These are phyloP conservation scores for Lagorchestes hirsutus DNA, from an alignment of 2,797 vertebrate genomes.

Conservation along the genomic window DNA sequence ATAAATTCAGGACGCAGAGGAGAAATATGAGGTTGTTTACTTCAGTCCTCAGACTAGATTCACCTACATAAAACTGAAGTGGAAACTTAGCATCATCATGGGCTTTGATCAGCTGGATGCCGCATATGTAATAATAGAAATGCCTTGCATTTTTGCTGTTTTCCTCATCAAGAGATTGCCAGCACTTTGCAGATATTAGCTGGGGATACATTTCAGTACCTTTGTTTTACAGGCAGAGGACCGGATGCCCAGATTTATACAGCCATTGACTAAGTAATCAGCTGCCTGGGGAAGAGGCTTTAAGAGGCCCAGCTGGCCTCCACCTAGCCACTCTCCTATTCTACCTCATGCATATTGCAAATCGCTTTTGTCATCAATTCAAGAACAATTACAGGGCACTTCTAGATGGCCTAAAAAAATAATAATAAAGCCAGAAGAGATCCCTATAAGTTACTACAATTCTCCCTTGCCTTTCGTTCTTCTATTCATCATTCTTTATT, in stretches of 20 bases:
- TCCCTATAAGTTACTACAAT: neutral
- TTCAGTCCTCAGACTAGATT: neutral
- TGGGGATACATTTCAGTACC: neutral
- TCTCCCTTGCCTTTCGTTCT: neutral
- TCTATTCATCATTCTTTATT: neutral
- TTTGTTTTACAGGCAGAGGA: neutral
- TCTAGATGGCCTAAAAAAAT: neutral
- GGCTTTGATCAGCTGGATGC: neutral
- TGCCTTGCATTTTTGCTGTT: neutral
- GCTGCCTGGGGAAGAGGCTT: neutral
- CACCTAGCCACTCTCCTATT: neutral
- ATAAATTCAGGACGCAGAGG: neutral
- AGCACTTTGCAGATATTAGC: conserved; percentile 2
- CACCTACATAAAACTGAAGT: neutral
- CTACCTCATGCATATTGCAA: neutral
- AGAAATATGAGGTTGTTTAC: conserved; percentile 1
- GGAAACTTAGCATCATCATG: neutral
- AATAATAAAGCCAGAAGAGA: neutral
- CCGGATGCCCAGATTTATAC: neutral
- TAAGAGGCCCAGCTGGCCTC: neutral
- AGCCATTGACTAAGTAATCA: neutral
- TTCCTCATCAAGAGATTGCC: neutral
- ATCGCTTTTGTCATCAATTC: neutral
- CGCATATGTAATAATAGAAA: neutral
- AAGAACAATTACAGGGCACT: neutral